Conservation (phyloP, 2,888 invertebrate species). For the Hirtodrosophila duncani region DNA sequence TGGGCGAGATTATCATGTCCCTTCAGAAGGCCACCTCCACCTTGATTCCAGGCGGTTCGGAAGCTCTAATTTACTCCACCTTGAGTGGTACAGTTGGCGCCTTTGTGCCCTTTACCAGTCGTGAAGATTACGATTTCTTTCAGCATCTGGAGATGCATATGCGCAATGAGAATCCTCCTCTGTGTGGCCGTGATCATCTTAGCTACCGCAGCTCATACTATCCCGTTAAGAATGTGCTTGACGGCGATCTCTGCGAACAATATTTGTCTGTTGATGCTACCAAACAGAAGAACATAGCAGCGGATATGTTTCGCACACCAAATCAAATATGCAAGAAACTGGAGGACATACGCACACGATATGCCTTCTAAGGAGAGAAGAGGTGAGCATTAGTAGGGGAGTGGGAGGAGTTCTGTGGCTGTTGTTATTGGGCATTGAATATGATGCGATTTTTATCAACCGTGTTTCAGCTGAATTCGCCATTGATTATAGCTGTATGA, state of each 20-base stretch:
- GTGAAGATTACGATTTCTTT: slow-evolving; percentile 99
- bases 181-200: slow-evolving; percentile 98
- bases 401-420: too few species aligned
- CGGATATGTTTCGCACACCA: slow-evolving; percentile 95
- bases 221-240: slow-evolving; percentile 95
- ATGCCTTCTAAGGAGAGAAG: slow-evolving; percentile 89
- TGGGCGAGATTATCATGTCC: slow-evolving; percentile 97
- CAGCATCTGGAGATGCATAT: slow-evolving; percentile 99
- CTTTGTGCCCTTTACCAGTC: slow-evolving; percentile 94
- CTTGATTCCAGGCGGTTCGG: slow-evolving; percentile 97
- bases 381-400: too few species aligned
- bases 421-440: too few species aligned
- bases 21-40: slow-evolving; percentile 97
- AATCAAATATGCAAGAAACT: slow-evolving; percentile 99
- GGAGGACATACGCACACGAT: slow-evolving; percentile 98
- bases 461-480: too few species aligned
- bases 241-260: slow-evolving; percentile 99
- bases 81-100: slow-evolving; percentile 96
- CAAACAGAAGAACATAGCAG: slow-evolving; percentile 96
- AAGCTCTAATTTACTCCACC: slow-evolving; percentile 97
- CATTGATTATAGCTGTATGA: too few species aligned
- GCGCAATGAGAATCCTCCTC: slow-evolving; percentile 96
- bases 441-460: too few species aligned
- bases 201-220: slow-evolving; percentile 98
- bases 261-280: slow-evolving; percentile 95